These are phyloP conservation scores for Tetraodon nigroviridis DNA, from an alignment of 2,113 vertebrate genomes.

Conservation along the genomic window DNA sequence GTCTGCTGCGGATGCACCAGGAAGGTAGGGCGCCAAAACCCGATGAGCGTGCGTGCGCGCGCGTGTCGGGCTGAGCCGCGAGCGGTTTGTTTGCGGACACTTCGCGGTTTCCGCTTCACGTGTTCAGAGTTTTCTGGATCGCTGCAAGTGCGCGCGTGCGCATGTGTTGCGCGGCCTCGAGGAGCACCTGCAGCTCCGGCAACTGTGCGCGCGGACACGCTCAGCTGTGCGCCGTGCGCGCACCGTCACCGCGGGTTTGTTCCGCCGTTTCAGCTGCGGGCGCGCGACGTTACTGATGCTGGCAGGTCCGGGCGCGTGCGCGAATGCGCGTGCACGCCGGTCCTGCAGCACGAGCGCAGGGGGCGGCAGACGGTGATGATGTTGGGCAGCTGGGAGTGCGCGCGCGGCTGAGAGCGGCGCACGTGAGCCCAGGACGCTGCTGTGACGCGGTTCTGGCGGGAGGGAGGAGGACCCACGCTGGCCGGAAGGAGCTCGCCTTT, in stretches of 20 bases:
- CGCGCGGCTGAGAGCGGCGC: constrained; percentile 17
- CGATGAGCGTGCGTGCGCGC: neutral
- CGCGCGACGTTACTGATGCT: constrained; percentile 51
- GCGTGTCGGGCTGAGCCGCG: constrained; percentile 5
- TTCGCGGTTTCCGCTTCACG: constrained; percentile 32
- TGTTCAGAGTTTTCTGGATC: constrained; percentile 46
- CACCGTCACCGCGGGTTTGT: constrained; percentile 55
- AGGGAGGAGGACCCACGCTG: too few relatives aligned
- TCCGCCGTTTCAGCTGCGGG: constrained; percentile 45
- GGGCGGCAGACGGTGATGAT: constrained; percentile 35
- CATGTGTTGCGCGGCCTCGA: constrained; percentile 25
- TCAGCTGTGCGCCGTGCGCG: constrained; percentile 37
- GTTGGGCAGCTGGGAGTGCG: constrained; percentile 38
- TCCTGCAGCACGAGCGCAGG: constrained; percentile 46
- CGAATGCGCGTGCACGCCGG: constrained; percentile 17
- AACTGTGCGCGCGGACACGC: constrained; percentile 8
- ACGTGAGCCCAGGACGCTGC: constrained; percentile 2
- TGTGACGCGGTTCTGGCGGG: constrained; percentile 1
- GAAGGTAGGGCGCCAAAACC: constrained; percentile 59
- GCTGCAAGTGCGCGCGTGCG: constrained; percentile 23
- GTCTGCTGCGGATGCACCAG: constrained; percentile 67
- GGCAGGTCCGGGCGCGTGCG: constrained; percentile 44
- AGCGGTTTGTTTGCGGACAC: constrained; percentile 26
- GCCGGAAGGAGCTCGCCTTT: neutral
- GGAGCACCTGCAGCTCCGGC: constrained; percentile 46